Evolutionary conservation across 53 echinoderm and acorn worm species (phyloP).

Genomic region (Zoroaster sp.): DNA sequence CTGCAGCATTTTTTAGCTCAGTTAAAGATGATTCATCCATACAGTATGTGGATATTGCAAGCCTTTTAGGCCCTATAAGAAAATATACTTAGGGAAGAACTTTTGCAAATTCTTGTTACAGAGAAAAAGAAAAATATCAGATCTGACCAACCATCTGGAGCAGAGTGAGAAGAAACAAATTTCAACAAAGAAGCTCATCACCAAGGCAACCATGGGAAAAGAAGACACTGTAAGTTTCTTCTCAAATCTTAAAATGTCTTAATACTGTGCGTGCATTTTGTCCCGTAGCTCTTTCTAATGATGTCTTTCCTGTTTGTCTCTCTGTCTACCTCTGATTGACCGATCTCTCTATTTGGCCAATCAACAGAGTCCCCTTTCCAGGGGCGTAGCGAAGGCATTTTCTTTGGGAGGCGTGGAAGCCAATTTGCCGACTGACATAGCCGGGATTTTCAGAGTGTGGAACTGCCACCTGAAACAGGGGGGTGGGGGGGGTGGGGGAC

Average conservation of each 20-base stretch:
- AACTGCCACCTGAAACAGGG: too few species aligned
- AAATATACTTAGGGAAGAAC: too few species aligned
- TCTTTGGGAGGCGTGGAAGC: too few species aligned
- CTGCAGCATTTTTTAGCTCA: too few species aligned
- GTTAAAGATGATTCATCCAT: too few species aligned
- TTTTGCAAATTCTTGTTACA: not conserved
- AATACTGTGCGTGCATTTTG: not conserved
- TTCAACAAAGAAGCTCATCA: slow-evolving; percentile 53
- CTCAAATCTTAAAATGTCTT: not conserved
- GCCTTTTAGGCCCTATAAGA: too few species aligned
- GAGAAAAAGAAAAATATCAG: slow-evolving; percentile 85
- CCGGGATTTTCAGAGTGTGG: too few species aligned
- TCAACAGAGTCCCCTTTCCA: too few species aligned
- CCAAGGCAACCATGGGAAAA: slow-evolving; percentile 82
- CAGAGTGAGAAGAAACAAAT: slow-evolving; percentile 81
- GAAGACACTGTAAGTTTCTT: slow-evolving; percentile 75
- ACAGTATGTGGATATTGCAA: too few species aligned
- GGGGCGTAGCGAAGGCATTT: too few species aligned
- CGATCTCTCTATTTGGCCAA: not conserved
- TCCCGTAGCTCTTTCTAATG: not conserved
- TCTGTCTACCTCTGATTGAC: not conserved
- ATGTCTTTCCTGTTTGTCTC: not conserved
- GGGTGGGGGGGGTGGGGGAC: too few species aligned
- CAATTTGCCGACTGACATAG: too few species aligned
- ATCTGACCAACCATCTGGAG: slow-evolving; percentile 69